A percentile compares a stretch with the other conserved stretches of the same genome.
phyloP scores from a whole-genome alignment of 30 jellyfish, hydroid and myxozoan genomes.

The Pseudorhiza aurosa region DNA sequence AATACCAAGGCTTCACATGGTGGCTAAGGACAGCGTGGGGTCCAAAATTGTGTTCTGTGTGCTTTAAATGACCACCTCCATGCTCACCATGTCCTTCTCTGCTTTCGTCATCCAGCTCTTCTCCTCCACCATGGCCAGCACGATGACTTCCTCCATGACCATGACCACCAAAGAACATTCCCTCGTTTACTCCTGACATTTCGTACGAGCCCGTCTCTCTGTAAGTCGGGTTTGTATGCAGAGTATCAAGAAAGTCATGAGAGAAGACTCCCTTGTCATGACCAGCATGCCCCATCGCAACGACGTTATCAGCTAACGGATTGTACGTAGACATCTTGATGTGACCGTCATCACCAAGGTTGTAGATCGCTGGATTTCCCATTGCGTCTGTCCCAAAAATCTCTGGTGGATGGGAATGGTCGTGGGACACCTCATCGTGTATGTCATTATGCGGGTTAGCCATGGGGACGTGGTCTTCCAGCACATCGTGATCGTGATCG shows the following conservation, averaged over 20 bases:
- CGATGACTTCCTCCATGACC: conserved; percentile 41
- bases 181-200: conserved; percentile 31
- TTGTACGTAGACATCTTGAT: conserved; percentile 53
- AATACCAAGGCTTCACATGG: conserved; percentile 65
- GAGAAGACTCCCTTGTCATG: conserved; percentile 38
- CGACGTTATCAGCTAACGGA: conserved; percentile 48
- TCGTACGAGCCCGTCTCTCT: conserved; percentile 42
- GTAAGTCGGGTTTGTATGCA: conserved; percentile 44
- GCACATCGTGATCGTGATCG: conserved; percentile 27
- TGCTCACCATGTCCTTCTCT: conserved; percentile 31
- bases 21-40: conserved; percentile 57
- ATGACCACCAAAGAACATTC: conserved; percentile 56
- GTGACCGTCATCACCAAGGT: conserved; percentile 61
- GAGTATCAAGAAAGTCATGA: conserved; percentile 49
- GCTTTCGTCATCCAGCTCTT: conserved; percentile 3
- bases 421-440: conserved; percentile 19
- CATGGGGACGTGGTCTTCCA: conserved; percentile 36
- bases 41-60: conserved; percentile 53
- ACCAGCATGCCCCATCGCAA: conserved; percentile 42
- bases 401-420: conserved; percentile 73
- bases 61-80: conserved; percentile 36
- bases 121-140: conserved; percentile 23
- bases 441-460: conserved; percentile 6
- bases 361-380: conserved; percentile 68
- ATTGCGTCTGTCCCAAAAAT: conserved; percentile 68